Base-by-base conservation (phyloP, 2,113 vertebrate species). In the Heptranchias perlo region DNA sequence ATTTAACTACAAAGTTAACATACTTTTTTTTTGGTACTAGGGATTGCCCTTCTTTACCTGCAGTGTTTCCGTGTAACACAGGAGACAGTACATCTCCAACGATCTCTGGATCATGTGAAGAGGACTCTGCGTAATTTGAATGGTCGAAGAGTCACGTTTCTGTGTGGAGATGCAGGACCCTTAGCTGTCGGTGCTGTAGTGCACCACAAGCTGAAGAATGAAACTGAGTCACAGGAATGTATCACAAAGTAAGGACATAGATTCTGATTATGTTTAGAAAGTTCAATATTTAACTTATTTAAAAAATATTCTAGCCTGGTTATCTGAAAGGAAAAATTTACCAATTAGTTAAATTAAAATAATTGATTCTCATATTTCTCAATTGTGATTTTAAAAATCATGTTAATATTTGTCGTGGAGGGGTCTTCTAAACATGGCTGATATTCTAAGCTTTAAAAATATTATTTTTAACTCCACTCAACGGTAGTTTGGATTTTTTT, bases 101-200 rank as follows among this genome's bases (percentile, higher is more conserved):
- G 99, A 6, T 98, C 99, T 4, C 97, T 99, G 54, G 99, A 99
- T 97, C 99, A 99, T 0, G 98, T 99, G 44, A 99, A 99, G 97
- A 98, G 99, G 96, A 97, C 98, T 7, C 98, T 99, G 96, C 98
- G 99, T 94, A 99, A 98, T 96, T 97, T 99, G 96, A 99, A 97
- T 0, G 99, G 99, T 13, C 98, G 99, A 49, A 98, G 98, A 96
- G 98, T 99, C 67, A 99, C 98, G 0, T 99, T 99, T 97, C 98
- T 99, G 52, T 99, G 99, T 35, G 99, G 99, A 0, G 99, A 99
- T 6, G 99, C 99, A 0, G 99, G 99, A 35, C 99, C 99, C 0
- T 97, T 99, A 16, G 99, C 99, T 0, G 99, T 99, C 21, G 99
- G 98, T 0, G 99, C 99, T 0, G 99, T 99, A 87, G 98, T 99